Evolutionary conservation across 2,888 invertebrate species (phyloP), one percentile per base, ranked within the genome.

Genomic region (Xestia xanthographa): DNA sequence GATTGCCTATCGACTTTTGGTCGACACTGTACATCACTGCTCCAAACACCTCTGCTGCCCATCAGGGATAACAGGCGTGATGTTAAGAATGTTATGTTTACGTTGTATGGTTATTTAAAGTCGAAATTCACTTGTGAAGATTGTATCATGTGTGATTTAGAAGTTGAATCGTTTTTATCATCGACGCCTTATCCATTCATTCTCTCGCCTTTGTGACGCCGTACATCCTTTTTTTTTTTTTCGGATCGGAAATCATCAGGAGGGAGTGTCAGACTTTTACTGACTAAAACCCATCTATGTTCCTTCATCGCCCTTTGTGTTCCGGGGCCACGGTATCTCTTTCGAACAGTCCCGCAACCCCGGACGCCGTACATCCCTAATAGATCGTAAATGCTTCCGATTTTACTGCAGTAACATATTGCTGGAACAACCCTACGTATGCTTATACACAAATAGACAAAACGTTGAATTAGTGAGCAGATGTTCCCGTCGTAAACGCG

Each of bases 401-500:
- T 83, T 85, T 82, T 77, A 83, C 68, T 85, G 78, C 70, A 73
- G 72, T 66, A 85, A 73, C 85, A 77, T 71, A 58, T 82, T 83
- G 60, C n/a, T 34, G 45, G 56, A 62, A 82, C 72, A 69, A 65
- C 72, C 72, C 60, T 68, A 65, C 60, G 58, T 72, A 73, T 41
- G n/a, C 58, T 67, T 56, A 71, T 60, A 76, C 58, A 56, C 48
- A 84, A 70, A 82, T 43, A 85, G 85, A 77, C 67, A 77, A 72
- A 77, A 85, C 68, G 62, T 73, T 82, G 77, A 72, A 85, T 82
- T 71, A 85, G 72, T 73, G 56, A 71, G 29, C 82, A 83, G 85
- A 62, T 85, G 83, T 60, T 73, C 43, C 1, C 20, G 34, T 83
- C 85, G 70, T 85, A 85, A 85, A 80, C 26, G 58, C 43, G 56